phyloP scores from a whole-genome alignment of 1,140 invertebrate genomes.

The Berghia stephanieae region DNA sequence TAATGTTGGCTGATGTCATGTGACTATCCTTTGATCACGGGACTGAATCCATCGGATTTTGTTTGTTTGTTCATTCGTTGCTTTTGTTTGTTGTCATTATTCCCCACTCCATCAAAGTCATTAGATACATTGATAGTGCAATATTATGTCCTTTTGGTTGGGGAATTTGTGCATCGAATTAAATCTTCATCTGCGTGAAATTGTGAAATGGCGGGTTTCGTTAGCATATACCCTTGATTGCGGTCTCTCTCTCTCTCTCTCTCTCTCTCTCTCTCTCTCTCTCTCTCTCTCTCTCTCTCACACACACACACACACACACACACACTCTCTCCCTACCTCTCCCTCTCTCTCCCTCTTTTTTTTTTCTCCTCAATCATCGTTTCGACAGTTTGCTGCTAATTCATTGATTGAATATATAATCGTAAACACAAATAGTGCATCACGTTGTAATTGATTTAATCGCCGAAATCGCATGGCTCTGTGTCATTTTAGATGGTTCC shows the following conservation, averaged over 20 bases:
- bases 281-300: neutral
- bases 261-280: neutral
- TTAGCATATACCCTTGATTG: neutral
- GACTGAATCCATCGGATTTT: no score
- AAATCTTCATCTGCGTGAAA: no score
- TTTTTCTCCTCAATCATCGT: neutral
- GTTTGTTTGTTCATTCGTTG: no score
- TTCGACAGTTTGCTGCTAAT: neutral
- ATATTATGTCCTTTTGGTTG: no score
- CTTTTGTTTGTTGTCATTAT: no score
- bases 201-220: no score
- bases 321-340: neutral
- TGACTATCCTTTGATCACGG: no score
- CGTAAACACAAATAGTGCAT: neutral
- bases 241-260: conserved; percentile 8
- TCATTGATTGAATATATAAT: neutral
- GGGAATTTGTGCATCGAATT: no score
- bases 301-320: neutral
- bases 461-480: neutral
- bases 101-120: no score
- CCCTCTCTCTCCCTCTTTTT: neutral
- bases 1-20: no score
- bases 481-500: neutral
- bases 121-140: no score
- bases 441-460: neutral